phyloP scores from a whole-genome alignment of 2,888 invertebrate genomes.

The Agriopis marginaria region DNA sequence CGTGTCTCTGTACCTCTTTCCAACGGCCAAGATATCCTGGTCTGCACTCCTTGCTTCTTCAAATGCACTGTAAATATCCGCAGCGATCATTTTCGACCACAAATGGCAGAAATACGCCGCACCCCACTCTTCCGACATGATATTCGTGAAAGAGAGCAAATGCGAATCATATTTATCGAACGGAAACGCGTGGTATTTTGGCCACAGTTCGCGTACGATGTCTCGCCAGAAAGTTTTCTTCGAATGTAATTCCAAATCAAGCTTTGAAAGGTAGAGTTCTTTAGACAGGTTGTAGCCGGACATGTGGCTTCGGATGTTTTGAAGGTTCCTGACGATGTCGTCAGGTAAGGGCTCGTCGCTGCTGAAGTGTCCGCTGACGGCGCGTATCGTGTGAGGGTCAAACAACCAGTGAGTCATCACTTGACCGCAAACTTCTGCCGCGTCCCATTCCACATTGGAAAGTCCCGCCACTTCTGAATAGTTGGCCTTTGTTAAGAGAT shows the following conservation, averaged over 20 bases:
- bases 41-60: conserved; percentile 87
- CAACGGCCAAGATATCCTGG: conserved; percentile 85
- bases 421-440: conserved; percentile 93
- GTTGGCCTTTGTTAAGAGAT: conserved; percentile 92
- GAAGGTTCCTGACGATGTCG: conserved; percentile 88
- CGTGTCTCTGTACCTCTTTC: conserved; percentile 92
- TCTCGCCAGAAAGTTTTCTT: conserved; percentile 93
- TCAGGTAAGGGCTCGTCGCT: conserved; percentile 90
- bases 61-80: conserved; percentile 95
- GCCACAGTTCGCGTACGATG: conserved; percentile 92
- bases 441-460: conserved; percentile 97
- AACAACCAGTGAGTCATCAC: conserved; percentile 94
- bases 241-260: conserved; percentile 94
- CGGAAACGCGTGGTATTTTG: conserved; percentile 91
- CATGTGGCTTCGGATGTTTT: conserved; percentile 90
- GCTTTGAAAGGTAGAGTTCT: conserved; percentile 92
- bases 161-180: conserved; percentile 93
- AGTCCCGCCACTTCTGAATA: conserved; percentile 95
- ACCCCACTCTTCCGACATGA: conserved; percentile 93
- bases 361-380: conserved; percentile 91
- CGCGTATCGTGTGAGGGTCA: conserved; percentile 86
- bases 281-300: conserved; percentile 92
- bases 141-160: conserved; percentile 93
- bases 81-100: conserved; percentile 96
- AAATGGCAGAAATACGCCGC: conserved; percentile 94